These are phyloP conservation scores for Pardosa pseudoannulata DNA, from an alignment of 2,888 invertebrate species.

Conservation along the genomic window DNA sequence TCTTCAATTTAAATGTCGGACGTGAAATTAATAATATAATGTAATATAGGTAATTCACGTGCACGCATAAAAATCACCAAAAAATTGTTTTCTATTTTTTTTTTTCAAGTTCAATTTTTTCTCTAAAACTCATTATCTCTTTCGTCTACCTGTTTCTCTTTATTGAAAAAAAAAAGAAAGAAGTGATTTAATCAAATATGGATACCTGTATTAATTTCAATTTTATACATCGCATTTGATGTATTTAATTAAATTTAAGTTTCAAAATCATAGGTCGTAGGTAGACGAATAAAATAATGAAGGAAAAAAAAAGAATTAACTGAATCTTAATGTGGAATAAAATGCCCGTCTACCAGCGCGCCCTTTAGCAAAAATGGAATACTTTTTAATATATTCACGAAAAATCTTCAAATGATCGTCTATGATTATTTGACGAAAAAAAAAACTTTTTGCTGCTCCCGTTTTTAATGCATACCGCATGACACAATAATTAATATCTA, in stretches of 20 bases:
- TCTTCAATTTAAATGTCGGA: background rate
- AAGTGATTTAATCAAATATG: constrained; percentile 7
- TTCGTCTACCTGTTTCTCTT: background rate
- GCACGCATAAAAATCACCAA: background rate
- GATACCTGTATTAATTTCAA: constrained; percentile 19
- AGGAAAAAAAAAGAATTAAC: background rate
- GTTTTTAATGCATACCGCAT: constrained; percentile 68
- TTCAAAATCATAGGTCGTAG: background rate
- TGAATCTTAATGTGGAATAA: constrained; percentile 6
- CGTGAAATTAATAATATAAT: background rate
- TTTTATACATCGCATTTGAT: constrained; percentile 13
- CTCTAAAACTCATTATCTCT: background rate
- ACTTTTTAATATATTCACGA: constrained; percentile 10
- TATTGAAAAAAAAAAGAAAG: background rate
- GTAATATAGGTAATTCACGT: background rate
- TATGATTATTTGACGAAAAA: constrained; percentile 19
- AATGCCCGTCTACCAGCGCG: background rate
- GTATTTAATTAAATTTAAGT: constrained; percentile 17
- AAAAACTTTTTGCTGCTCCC: constrained; percentile 19
- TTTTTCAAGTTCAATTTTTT: background rate
- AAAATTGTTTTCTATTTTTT: background rate
- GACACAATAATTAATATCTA: constrained; percentile 66
- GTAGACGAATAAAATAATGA: background rate
- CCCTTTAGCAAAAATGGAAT: background rate
- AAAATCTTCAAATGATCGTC: constrained; percentile 11